These are phyloP conservation scores for Drosophila niveifrons DNA, from an alignment of 2,888 invertebrate species.

Conservation along the genomic window DNA sequence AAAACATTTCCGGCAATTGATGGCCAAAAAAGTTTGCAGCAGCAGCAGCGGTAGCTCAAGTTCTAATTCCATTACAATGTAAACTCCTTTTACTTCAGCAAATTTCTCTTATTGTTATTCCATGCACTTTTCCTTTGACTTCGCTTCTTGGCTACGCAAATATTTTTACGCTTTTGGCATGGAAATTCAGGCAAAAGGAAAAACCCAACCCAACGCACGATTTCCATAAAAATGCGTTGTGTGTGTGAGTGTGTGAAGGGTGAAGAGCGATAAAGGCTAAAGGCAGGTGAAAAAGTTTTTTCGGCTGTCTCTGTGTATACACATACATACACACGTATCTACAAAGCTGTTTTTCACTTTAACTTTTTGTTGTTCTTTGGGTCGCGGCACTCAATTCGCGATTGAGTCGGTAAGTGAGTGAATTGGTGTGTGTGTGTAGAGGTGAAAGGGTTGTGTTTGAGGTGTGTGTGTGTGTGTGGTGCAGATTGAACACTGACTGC, in stretches of 20 bases:
- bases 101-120: constrained; percentile 57
- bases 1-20: constrained; percentile 57
- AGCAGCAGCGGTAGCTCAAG: constrained; percentile 12
- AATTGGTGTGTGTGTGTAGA: not conserved
- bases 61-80: constrained; percentile 40
- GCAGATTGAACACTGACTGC: constrained; percentile 20
- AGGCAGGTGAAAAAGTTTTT: constrained; percentile 36
- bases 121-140: constrained; percentile 43
- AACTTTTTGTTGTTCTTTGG: constrained; percentile 26
- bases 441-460: not conserved
- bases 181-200: constrained; percentile 34
- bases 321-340: too few species aligned
- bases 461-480: constrained; percentile 2
- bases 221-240: constrained; percentile 40
- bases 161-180: constrained; percentile 62
- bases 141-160: constrained; percentile 50
- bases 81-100: constrained; percentile 16
- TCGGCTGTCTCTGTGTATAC: constrained; percentile 18
- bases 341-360: constrained; percentile 33
- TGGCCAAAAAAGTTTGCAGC: constrained; percentile 25
- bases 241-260: not conserved
- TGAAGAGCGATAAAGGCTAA: not conserved
- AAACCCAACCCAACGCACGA: constrained; percentile 31
- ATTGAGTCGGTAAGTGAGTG: not conserved
- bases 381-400: constrained; percentile 34